phyloP scores from a whole-genome alignment of 2,113 vertebrate species.

The Oreochromis spilurus region DNA sequence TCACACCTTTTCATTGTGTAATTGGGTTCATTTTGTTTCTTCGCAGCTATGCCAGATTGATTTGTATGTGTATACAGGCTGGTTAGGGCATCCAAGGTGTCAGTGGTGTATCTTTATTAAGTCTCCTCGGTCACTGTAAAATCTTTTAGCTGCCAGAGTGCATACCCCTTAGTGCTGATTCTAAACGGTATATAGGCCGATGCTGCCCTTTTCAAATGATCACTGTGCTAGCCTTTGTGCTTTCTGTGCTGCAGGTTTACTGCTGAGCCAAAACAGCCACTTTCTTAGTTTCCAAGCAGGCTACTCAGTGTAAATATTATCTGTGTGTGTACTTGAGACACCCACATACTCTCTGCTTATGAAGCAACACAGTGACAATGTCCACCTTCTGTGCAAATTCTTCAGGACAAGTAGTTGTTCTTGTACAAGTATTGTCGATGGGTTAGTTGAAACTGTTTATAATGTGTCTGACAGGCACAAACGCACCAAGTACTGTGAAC shows the following conservation, averaged over 20 bases:
- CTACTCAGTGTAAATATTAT: conserved; percentile 20
- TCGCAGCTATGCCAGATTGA: neutral
- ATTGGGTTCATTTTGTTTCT: neutral
- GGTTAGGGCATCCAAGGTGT: neutral
- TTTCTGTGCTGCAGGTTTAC: conserved; percentile 6
- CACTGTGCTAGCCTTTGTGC: neutral
- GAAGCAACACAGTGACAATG: conserved; percentile 27
- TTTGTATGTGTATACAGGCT: neutral
- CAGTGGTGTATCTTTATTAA: conserved; percentile 19
- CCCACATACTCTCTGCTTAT: conserved; percentile 52
- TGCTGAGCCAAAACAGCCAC: neutral
- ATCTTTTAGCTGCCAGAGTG: conserved; percentile 6
- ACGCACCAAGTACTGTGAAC: neutral
- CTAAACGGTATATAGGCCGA: conserved; percentile 10
- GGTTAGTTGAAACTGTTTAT: neutral
- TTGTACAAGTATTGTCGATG: neutral
- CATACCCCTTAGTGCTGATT: conserved; percentile 39
- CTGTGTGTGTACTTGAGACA: conserved; percentile 40
- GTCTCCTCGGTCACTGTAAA: conserved; percentile 21
- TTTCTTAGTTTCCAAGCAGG: neutral
- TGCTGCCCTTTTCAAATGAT: conserved; percentile 15
- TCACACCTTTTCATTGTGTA: neutral
- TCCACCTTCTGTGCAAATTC: neutral
- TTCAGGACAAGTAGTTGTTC: neutral
- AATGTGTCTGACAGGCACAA: neutral